phyloP scores from a whole-genome alignment of 2,113 vertebrate species.

The Pantherophis guttatus region DNA sequence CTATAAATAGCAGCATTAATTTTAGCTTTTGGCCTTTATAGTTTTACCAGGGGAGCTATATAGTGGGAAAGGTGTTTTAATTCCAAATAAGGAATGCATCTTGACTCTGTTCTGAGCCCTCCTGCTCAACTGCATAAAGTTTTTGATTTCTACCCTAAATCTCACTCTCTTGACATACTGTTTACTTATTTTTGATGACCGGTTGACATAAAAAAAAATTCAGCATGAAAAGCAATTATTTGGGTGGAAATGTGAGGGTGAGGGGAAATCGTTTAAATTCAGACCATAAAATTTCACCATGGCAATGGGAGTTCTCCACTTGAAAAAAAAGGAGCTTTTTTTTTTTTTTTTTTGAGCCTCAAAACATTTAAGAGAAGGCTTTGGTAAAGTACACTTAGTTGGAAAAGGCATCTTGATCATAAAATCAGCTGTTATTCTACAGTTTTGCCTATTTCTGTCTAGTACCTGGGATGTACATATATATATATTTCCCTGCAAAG shows the following conservation, averaged over 20 bases:
- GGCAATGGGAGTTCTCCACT: background rate
- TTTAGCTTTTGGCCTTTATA: background rate
- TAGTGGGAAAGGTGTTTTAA: background rate
- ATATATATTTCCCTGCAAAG: constrained; percentile 55
- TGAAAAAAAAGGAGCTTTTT: background rate
- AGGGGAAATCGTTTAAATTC: too few relatives aligned
- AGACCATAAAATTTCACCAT: background rate
- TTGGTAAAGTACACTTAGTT: background rate
- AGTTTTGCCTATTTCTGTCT: background rate
- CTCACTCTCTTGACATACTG: background rate
- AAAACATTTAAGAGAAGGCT: background rate
- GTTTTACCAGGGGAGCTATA: background rate
- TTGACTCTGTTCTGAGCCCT: background rate
- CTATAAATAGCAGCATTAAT: background rate
- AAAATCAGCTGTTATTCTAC: constrained; percentile 16
- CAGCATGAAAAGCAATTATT: background rate
- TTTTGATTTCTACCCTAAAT: background rate
- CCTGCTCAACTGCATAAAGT: background rate
- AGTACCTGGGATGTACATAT: background rate
- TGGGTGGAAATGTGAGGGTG: background rate
- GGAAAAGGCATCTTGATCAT: background rate
- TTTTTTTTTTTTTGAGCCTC: background rate
- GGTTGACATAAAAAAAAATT: background rate
- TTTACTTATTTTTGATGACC: background rate
- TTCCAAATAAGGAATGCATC: background rate